Evolutionary conservation across 2,888 invertebrate genomes (phyloP), one percentile per base, ranked within the genome.

Genomic region (Hyposoter didymator): DNA sequence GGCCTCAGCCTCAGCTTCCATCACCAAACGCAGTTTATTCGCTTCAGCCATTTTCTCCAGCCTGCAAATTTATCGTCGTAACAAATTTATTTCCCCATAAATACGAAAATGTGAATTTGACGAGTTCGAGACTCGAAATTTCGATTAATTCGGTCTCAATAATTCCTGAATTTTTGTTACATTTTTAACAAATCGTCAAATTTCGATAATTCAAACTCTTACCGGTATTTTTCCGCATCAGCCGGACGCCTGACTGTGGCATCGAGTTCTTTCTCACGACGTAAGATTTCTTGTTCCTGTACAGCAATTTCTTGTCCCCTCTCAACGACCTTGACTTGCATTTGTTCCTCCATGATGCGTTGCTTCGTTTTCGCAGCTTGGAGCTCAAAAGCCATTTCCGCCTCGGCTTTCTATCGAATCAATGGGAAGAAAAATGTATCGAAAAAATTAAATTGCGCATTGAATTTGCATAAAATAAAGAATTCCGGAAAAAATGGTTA

Each of bases 351-450:
- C 94, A 98, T 98, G 91, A 98, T 98, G 87, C 98, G 96, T 93
- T 99, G 99, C 91, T 98, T 98, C 0, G 99, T 99, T 94, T 99
- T 99, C 0, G 98, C 98, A 0, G 98, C 98, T 95, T 99, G 98
- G 82, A 99, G 94, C 91, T 98, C 98, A 93, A 97, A 98, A 0
- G 98, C 98, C 96, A 98, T 96, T 94, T 98, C 98, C 12, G 98
- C 98, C 95, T 98, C 98, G 67, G 98, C 98, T 96, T 96, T 95
- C 95, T 95, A 82, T 28, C 7, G 22, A 49, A n/a, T 7, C 10
- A 5, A 45, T 14, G 12, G 19, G 55, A 39, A 14, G 5, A 52
- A 19, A 78, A 39, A 49, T 66, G 69, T 67, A 49, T 66, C 6
- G 17, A 43, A 7, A 19, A 32, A 73, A 47, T 12, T 22, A 0